Evolutionary conservation across 2,888 invertebrate species (phyloP), one percentile per base, ranked within the genome.

Genomic region (Xestobium rufovillosum): DNA sequence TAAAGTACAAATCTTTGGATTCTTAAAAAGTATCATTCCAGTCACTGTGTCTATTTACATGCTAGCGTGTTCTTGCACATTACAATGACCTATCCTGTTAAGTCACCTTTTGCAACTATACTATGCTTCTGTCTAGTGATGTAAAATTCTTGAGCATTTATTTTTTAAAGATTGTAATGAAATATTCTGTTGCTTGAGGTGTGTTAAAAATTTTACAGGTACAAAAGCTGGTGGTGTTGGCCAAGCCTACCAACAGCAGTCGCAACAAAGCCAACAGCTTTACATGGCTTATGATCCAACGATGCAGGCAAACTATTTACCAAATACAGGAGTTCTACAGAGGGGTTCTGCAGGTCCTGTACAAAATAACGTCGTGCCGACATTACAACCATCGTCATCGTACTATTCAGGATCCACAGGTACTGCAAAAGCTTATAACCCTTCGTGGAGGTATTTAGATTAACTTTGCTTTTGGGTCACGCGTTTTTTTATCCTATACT

Each of bases 261-360:
- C 71, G 13, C 72, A 66, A 39, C 61, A 66, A 50, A 62, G 63
- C 36, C 63, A 74, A 49, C 66, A 72, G 59, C 56, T 76, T 45
- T 76, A 72, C 57, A 75, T 78, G 59, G 69, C 72, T 35, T 78
- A 75, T 53, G 78, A 72, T 63, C 77, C 68, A 10, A 50, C 61
- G n/a, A 64, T 68, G 43, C 72, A 70, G 57, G 63, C 72, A 38
- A 70, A 72, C 52, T 80, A 78, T 61, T 65, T 80, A 56, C 69
- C 75, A 31, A 74, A 73, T 42, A 76, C 78, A 1, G 77, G 74
- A 44, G 69, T 80, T 44, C 72, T 80, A 36, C 76, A 76, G 45
- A 70, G 78, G 55, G 74, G 70, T 15, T 70, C 70, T 27, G 70
- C 72, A 0, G 65, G 61, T 26, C 65, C 62, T 0, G 60, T 65